phyloP scores from a whole-genome alignment of 2,888 invertebrate genomes.

The Xanthorhoe designata region DNA sequence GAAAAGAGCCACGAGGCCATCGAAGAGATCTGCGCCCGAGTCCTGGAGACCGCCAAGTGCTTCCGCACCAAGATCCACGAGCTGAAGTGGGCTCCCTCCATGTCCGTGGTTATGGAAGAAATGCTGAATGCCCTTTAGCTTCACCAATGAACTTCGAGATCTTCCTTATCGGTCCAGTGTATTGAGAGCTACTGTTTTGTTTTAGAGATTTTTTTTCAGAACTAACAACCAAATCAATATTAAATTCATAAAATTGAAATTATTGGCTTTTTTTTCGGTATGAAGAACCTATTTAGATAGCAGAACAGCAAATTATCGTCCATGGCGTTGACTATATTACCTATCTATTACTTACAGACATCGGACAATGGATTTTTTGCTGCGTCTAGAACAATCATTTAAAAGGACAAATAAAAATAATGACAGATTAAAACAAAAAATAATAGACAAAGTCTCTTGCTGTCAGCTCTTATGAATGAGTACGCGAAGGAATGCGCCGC shows the following conservation, averaged over 20 bases:
- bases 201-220: not conserved
- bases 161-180: not conserved
- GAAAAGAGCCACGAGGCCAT: slow-evolving; percentile 52
- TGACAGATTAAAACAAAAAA: slow-evolving; percentile 53
- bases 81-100: slow-evolving; percentile 74
- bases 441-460: slow-evolving; percentile 57
- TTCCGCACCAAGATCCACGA: slow-evolving; percentile 72
- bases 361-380: not conserved
- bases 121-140: slow-evolving; percentile 55
- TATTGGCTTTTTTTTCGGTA: no score
- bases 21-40: slow-evolving; percentile 59
- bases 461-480: slow-evolving; percentile 75
- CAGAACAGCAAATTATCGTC: not conserved
- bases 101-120: slow-evolving; percentile 70
- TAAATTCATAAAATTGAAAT: no score
- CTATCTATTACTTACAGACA: not conserved
- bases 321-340: not conserved
- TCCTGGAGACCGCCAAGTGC: slow-evolving; percentile 70
- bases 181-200: not conserved
- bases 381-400: slow-evolving; percentile 14
- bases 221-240: no score
- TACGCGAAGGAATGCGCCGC: slow-evolving; percentile 79
- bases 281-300: no score
- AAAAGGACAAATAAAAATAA: slow-evolving; percentile 42
- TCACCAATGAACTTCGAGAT: not conserved